Evolutionary conservation across 2,113 vertebrate genomes (phyloP).

Genomic region (Corvus moneduloides): DNA sequence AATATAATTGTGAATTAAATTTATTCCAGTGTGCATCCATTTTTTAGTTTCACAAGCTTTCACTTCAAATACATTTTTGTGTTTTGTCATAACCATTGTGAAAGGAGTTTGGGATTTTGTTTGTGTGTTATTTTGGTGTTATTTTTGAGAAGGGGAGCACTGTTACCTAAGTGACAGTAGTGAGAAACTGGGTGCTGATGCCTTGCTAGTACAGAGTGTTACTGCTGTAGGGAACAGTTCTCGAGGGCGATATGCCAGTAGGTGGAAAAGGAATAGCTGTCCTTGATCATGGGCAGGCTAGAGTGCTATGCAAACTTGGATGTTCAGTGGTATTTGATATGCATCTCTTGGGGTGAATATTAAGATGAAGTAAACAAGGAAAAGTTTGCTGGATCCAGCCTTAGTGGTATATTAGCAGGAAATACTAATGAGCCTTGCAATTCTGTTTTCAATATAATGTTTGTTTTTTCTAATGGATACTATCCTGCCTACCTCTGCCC

Average conservation of each 20-base stretch:
- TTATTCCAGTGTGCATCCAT: neutral
- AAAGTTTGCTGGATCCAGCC: neutral
- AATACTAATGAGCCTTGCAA: neutral
- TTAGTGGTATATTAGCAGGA: neutral
- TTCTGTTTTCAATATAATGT: neutral
- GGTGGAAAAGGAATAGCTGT: neutral
- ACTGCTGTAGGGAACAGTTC: neutral
- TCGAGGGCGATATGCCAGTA: rapidly evolving
- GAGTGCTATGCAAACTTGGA: neutral
- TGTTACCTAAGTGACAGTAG: neutral
- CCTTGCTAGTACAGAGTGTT: neutral
- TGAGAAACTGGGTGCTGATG: neutral
- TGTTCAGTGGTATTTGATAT: neutral
- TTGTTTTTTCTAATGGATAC: neutral
- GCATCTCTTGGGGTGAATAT: neutral
- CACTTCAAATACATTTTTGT: neutral
- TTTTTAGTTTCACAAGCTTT: neutral
- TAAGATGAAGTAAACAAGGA: neutral
- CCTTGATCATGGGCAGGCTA: neutral
- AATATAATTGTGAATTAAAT: neutral
- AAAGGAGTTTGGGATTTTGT: neutral
- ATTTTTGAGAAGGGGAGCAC: neutral
- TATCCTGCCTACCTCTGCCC: neutral
- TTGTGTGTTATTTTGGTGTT: neutral
- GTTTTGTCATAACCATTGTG: neutral